Conservation (phyloP, 2,888 invertebrate species). For the Trichopoda pennipes region DNA sequence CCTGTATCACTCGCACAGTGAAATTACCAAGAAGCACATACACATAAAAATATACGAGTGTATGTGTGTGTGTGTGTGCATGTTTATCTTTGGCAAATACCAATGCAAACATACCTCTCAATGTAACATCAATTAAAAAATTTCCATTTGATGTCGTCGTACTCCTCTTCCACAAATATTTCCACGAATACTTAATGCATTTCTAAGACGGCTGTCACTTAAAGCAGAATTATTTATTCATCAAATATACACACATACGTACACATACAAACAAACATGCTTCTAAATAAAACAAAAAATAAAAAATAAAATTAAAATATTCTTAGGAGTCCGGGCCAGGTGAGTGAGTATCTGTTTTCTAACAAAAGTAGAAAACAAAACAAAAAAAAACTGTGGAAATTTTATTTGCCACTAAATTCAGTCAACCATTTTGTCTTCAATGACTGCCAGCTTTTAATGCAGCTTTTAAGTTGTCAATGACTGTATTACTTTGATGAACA, state of each 20-base stretch:
- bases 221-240: conserved; percentile 41
- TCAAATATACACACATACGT: conserved; percentile 11
- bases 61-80: background rate
- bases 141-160: conserved; percentile 67
- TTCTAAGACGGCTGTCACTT: conserved; percentile 68
- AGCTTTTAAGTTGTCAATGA: conserved; percentile 58
- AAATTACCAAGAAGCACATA: conserved; percentile 22
- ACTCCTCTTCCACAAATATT: conserved; percentile 38
- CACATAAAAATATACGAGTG: background rate
- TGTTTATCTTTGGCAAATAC: background rate
- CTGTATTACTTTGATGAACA: conserved; percentile 24
- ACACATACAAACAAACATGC: background rate
- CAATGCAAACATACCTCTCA: conserved; percentile 25
- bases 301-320: no score
- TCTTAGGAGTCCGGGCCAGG: no score
- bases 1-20: background rate
- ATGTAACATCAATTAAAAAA: conserved; percentile 69
- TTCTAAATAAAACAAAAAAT: no score
- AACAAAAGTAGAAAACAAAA: conserved; percentile 12
- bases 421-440: conserved; percentile 8
- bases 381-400: conserved; percentile 12
- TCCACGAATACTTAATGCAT: conserved; percentile 67
- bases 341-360: no score
- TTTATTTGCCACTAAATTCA: conserved; percentile 34
- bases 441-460: conserved; percentile 24